Evolutionary conservation across 1,140 invertebrate species (phyloP).

Genomic region (Cyclargus thomasi): DNA sequence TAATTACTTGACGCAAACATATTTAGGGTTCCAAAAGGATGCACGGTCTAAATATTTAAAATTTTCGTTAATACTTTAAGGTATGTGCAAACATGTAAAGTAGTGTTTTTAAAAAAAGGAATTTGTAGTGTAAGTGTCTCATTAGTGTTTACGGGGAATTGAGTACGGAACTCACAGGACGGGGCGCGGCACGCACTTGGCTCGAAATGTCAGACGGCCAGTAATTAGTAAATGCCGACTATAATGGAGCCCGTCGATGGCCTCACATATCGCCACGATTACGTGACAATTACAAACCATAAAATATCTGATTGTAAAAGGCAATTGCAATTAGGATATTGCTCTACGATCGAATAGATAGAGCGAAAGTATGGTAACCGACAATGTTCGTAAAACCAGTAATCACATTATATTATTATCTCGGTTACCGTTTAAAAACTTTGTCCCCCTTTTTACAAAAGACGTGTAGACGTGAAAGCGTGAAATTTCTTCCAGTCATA

Average conservation of each 20-base stretch:
- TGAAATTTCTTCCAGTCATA: too few relatives aligned
- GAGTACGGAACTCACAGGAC: background rate
- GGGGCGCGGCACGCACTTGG: background rate
- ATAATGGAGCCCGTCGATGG: slow-evolving; percentile 1
- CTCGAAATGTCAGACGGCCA: background rate
- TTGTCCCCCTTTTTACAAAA: too few relatives aligned
- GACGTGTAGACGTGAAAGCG: too few relatives aligned
- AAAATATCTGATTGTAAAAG: background rate
- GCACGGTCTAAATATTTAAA: too few relatives aligned
- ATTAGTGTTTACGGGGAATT: background rate
- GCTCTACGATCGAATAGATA: background rate
- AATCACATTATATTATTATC: too few relatives aligned
- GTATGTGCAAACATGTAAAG: too few relatives aligned
- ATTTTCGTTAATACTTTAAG: too few relatives aligned
- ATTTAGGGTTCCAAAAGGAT: background rate
- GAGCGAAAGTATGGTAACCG: background rate
- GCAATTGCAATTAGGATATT: background rate
- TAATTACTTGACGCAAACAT: background rate
- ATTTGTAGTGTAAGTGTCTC: background rate
- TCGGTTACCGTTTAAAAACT: too few relatives aligned
- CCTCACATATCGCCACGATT: background rate
- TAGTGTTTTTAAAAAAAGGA: too few relatives aligned
- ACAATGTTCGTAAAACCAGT: too few relatives aligned
- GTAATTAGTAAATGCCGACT: slow-evolving; percentile 3
- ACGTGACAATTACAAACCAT: slow-evolving; percentile 3